phyloP scores from a whole-genome alignment of 2,888 invertebrate species.

The Chouioia cunea region DNA sequence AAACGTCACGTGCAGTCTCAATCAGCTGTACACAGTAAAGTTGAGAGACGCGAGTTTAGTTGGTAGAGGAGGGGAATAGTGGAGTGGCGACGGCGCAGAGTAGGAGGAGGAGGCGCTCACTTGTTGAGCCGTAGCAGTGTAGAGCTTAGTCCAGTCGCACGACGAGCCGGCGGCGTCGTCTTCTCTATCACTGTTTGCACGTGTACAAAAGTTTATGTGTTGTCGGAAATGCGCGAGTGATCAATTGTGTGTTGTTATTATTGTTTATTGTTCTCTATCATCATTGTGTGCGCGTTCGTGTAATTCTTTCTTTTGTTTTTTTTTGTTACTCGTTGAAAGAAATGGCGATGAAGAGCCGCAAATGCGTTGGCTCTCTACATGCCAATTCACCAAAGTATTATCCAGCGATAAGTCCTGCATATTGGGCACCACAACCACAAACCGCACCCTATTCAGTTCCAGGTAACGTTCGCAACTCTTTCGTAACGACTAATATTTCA shows the following conservation, averaged over 20 bases:
- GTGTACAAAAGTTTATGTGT: constrained; percentile 15
- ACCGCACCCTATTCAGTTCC: constrained; percentile 86
- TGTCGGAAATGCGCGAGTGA: constrained; percentile 1
- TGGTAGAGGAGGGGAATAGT: not conserved
- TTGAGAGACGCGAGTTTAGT: no score
- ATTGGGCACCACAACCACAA: constrained; percentile 86
- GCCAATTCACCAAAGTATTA: constrained; percentile 69
- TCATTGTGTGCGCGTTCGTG: no score
- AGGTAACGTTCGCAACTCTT: constrained; percentile 72
- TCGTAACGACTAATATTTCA: not conserved
- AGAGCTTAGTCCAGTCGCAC: constrained; percentile 25
- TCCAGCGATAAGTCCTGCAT: constrained; percentile 86
- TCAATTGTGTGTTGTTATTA: not conserved
- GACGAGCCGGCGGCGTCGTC: constrained; percentile 17
- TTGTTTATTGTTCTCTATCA: not conserved
- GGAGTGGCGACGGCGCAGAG: not conserved
- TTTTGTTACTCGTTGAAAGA: not conserved
- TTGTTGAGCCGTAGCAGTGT: constrained; percentile 59
- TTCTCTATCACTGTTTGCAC: not conserved
- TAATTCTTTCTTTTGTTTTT: no score
- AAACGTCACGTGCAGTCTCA: constrained; percentile 35
- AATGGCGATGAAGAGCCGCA: constrained; percentile 68
- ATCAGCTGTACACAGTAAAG: no score
- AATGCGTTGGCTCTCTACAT: constrained; percentile 61
- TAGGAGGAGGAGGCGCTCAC: constrained; percentile 57